Evolutionary conservation across 2,888 invertebrate species (phyloP).

Genomic region (Sicus ferrugineus): DNA sequence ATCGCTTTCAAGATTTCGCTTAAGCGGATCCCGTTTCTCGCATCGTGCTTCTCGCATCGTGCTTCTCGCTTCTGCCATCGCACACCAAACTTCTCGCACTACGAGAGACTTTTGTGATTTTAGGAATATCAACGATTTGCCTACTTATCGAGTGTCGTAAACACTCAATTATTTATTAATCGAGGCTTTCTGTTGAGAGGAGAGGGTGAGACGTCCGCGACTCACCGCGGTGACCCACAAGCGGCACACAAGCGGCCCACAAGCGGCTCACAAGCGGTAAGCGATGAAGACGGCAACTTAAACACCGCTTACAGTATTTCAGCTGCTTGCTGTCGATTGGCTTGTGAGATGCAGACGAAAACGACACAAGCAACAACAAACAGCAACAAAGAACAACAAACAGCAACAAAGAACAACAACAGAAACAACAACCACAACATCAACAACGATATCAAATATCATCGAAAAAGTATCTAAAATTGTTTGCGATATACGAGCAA

Average conservation of each 20-base stretch:
- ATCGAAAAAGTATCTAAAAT: neutral
- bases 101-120: slow-evolving; percentile 25
- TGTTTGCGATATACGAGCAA: neutral
- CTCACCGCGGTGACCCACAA: neutral
- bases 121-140: slow-evolving; percentile 18
- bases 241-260: neutral
- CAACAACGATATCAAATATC: neutral
- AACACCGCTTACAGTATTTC: neutral
- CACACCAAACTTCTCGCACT: neutral
- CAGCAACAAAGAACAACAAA: no score
- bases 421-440: neutral
- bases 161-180: slow-evolving; percentile 33
- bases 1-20: no score
- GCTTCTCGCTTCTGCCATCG: neutral
- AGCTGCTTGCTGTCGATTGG: neutral
- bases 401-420: neutral
- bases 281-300: neutral
- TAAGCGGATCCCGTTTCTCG: no score
- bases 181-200: slow-evolving; percentile 23
- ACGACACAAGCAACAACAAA: no score
- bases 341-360: no score
- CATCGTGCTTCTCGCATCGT: no score
- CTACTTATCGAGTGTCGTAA: slow-evolving; percentile 24
- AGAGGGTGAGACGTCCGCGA: neutral
- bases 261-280: neutral